Evolutionary conservation across 2,113 vertebrate genomes (phyloP), one percentile per base, ranked within the genome.

Genomic region (Spilogale gracilis): DNA sequence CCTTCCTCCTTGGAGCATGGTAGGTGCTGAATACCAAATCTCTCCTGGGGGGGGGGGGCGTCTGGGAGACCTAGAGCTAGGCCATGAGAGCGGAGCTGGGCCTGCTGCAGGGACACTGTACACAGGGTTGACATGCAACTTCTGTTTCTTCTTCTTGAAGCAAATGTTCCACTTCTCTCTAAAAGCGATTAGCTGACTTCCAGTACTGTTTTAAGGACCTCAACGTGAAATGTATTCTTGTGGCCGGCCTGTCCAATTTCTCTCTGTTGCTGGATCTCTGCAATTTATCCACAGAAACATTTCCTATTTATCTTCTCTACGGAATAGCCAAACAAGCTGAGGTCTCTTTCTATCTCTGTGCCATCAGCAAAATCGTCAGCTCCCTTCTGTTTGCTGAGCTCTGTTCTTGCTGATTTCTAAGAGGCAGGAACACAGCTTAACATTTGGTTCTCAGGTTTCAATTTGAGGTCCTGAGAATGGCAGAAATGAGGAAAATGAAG

Each of bases 401-500:
- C 89, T 74, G 52, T 90, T 90, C 30, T 67, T 78, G 74, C 69
- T 63, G 54, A 89, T 91, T 97, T 91, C 27, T 91, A 48, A 88
- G 60, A 85, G 73, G 63, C 73, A 86, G 89, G 58, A 84, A 50
- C 32, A 71, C 48, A 78, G 83, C 69, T 88, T 94, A 90, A 74
- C 16, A 88, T 85, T 93, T 84, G 81, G 9, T 92, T 95, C 84
- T 94, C 88, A 74, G 58, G 14, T 67, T 78, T 94, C 94, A 97
- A n/a, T 71, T 61, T 86, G 30, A 25, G 69, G 25, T 93, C 61
- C 76, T 89, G 30, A 84, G 97, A 97, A 90, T 88, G 69, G 25
- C 14, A 78, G 80, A 87, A 92, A 96, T 10, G 71, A 81, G 48
- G 63, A 92, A 92, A 94, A 96, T 84, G 43, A 94, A 97, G 71